These are phyloP conservation scores for Anarhynchus alexandrinus DNA, from an alignment of 2,113 vertebrate genomes.

Conservation along the genomic window DNA sequence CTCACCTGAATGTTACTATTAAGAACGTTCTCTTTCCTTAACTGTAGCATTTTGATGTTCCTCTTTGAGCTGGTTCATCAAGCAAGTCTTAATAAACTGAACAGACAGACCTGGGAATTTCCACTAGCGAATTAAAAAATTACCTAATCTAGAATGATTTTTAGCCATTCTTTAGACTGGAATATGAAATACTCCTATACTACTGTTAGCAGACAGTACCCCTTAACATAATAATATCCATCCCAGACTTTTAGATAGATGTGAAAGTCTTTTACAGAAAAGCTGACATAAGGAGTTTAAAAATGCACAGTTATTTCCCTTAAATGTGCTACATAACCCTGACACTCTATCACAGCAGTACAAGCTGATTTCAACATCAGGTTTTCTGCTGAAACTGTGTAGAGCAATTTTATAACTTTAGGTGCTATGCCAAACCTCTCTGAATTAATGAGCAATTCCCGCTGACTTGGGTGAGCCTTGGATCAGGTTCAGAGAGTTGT, in stretches of 20 bases:
- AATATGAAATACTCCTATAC: background rate
- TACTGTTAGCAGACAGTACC: background rate
- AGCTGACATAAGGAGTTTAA: background rate
- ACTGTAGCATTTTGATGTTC: background rate
- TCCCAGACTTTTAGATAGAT: background rate
- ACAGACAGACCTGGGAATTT: background rate
- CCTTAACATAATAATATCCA: background rate
- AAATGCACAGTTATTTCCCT: background rate
- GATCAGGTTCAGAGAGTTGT: background rate
- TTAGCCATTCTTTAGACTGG: background rate
- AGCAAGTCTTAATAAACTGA: background rate
- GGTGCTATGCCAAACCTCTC: conserved; percentile 2
- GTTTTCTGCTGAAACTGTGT: conserved; percentile 7
- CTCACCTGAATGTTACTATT: background rate
- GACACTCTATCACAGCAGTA: background rate
- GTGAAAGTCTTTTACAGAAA: background rate
- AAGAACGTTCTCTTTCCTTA: background rate
- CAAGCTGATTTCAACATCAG: background rate
- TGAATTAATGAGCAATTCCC: conserved; percentile 26
- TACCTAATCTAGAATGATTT: background rate
- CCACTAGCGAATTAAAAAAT: background rate
- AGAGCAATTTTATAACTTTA: background rate
- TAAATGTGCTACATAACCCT: background rate
- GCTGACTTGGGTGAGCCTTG: conserved; percentile 12
- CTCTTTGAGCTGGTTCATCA: background rate